Conservation (phyloP, 2,113 vertebrate species). For the Petromus typicus region DNA sequence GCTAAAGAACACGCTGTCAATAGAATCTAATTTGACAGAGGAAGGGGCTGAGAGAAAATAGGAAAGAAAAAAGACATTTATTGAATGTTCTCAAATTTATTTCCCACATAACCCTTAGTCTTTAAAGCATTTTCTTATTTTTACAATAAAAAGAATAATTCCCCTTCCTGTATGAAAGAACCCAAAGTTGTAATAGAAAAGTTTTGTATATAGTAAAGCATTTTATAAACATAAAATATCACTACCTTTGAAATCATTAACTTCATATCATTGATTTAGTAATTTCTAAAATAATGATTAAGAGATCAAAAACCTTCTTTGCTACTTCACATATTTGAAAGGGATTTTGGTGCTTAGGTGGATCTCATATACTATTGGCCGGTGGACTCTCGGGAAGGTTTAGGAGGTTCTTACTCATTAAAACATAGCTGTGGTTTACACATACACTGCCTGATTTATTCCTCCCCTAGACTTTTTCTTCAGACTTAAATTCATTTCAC, state of each 20-base stretch:
- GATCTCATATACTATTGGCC: neutral
- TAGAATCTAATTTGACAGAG: neutral
- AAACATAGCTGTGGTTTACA: neutral
- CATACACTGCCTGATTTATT: neutral
- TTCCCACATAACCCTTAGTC: neutral
- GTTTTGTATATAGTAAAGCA: neutral
- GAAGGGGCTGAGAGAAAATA: neutral
- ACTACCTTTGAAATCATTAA: neutral
- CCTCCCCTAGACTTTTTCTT: neutral
- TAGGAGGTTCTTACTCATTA: neutral
- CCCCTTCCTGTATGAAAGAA: neutral
- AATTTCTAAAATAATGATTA: conserved; percentile 35
- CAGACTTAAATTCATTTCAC: neutral
- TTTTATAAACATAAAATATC: neutral
- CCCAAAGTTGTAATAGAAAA: neutral
- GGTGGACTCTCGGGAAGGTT: neutral
- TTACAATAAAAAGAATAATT: neutral
- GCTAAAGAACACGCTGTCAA: neutral
- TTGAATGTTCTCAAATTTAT: neutral
- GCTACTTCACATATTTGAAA: neutral
- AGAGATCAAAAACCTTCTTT: neutral
- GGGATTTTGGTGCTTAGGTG: neutral
- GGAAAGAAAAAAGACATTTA: neutral
- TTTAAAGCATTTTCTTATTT: neutral
- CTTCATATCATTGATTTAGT: neutral